A percentile compares a stretch with the other conserved stretches of the same genome.
These are phyloP conservation scores for Calypte anna DNA, from an alignment of 2,113 vertebrate species.

Conservation along the genomic window DNA sequence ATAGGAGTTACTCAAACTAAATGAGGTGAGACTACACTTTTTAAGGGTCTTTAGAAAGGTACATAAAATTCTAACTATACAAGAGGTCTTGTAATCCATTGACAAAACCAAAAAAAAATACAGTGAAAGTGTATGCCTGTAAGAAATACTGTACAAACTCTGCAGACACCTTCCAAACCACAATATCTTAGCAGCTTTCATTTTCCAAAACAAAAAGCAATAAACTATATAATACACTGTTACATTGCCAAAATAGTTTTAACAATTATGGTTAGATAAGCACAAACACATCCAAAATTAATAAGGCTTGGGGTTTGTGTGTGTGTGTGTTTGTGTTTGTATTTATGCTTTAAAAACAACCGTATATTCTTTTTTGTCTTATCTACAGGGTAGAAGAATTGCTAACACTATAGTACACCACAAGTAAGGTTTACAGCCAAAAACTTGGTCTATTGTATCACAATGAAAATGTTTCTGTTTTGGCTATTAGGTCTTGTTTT, in stretches of 20 bases:
- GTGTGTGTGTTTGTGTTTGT: too few species aligned
- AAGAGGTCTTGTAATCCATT: conserved; percentile 30
- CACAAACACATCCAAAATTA: conserved; percentile 53
- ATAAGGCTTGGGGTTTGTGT: conserved; percentile 1
- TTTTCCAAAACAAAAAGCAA: conserved; percentile 74
- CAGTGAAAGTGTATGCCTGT: conserved; percentile 11
- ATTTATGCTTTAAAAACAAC: not conserved
- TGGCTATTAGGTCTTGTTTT: not conserved
- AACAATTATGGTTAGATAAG: conserved; percentile 59
- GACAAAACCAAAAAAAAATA: conserved; percentile 32
- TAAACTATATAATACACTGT: conserved; percentile 30
- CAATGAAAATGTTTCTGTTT: not conserved
- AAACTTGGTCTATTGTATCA: not conserved
- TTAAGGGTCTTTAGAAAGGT: not conserved
- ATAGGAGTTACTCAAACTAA: not conserved
- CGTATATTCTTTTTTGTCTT: not conserved
- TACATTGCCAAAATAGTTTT: conserved; percentile 67
- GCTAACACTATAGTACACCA: not conserved
- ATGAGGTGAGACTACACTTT: not conserved
- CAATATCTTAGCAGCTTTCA: conserved; percentile 64
- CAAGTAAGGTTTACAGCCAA: not conserved
- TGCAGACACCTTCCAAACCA: conserved; percentile 69
- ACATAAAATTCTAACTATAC: not conserved
- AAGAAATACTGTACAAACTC: not conserved
- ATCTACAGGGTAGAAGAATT: not conserved